Percentiles rank a stretch among this genome's conserved stretches.
Conservation (phyloP, 2,113 vertebrate genomes). For the Pollachius pollachius region DNA sequence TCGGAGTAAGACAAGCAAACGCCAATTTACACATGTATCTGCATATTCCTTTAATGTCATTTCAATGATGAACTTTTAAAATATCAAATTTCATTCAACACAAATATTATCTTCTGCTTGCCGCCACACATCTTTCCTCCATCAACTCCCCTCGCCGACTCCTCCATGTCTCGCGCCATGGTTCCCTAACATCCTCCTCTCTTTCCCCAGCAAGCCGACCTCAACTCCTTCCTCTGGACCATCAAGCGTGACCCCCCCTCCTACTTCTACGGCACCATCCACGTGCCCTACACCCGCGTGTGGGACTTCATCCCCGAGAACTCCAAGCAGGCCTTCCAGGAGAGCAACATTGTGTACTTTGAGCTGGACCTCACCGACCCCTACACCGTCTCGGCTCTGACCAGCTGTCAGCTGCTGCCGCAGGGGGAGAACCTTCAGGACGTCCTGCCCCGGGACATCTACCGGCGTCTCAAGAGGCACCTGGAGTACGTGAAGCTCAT, state of each 20-base stretch:
- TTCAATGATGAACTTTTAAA: too few relatives aligned
- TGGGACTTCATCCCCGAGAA: constrained; percentile 89
- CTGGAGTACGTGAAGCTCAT: constrained; percentile 87
- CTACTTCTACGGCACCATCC: constrained; percentile 88
- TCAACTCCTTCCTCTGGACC: constrained; percentile 91
- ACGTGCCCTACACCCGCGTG: constrained; percentile 84
- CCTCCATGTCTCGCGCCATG: background rate
- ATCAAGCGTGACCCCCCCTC: constrained; percentile 85
- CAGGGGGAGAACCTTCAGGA: constrained; percentile 85
- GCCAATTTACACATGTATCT: too few relatives aligned
- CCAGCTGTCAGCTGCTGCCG: constrained; percentile 83
- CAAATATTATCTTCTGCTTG: too few relatives aligned
- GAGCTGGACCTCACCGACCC: constrained; percentile 88
- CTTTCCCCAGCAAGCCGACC: constrained; percentile 76
- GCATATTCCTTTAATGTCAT: too few relatives aligned
- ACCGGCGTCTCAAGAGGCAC: constrained; percentile 79
- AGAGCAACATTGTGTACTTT: constrained; percentile 84
- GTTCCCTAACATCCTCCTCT: background rate
- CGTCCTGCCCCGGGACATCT: constrained; percentile 82
- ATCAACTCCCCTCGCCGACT: too few relatives aligned
- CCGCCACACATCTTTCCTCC: too few relatives aligned
- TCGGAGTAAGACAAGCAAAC: too few relatives aligned
- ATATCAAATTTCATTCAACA: too few relatives aligned
- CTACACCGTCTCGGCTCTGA: constrained; percentile 82
- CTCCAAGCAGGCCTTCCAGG: constrained; percentile 86